These are phyloP conservation scores for Melikaiella ostensackeni DNA, from an alignment of 2,888 invertebrate species.

Conservation along the genomic window DNA sequence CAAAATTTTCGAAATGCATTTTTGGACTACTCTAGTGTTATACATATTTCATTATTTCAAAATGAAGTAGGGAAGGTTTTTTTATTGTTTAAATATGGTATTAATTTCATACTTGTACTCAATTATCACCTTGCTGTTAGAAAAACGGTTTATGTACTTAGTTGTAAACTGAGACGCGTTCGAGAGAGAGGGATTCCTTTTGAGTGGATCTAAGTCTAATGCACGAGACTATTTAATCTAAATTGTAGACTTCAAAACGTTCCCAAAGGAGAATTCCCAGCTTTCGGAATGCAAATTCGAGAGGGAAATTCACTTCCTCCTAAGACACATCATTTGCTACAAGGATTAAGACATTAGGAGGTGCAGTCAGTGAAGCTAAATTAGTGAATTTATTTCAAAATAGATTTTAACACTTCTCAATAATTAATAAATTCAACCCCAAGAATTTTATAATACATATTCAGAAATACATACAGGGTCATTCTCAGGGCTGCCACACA, in stretches of 20 bases:
- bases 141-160: background rate
- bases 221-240: background rate
- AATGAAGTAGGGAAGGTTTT: background rate
- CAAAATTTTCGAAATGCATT: too few relatives aligned
- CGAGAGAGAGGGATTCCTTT: background rate
- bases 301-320: conserved; percentile 15
- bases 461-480: too few relatives aligned
- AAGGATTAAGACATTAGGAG: conserved; percentile 16
- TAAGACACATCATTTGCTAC: conserved; percentile 25
- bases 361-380: conserved; percentile 9
- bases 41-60: background rate
- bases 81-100: background rate
- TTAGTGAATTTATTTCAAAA: background rate
- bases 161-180: background rate
- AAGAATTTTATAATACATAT: too few relatives aligned
- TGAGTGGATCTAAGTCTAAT: background rate
- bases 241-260: background rate
- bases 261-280: conserved; percentile 22
- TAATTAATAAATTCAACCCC: too few relatives aligned
- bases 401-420: background rate
- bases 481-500: too few relatives aligned
- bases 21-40: too few relatives aligned
- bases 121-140: background rate
- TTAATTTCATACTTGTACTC: background rate
- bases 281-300: conserved; percentile 28